These are phyloP conservation scores for Misgurnus mizolepis DNA, from an alignment of 2,113 vertebrate species.

Conservation along the genomic window DNA sequence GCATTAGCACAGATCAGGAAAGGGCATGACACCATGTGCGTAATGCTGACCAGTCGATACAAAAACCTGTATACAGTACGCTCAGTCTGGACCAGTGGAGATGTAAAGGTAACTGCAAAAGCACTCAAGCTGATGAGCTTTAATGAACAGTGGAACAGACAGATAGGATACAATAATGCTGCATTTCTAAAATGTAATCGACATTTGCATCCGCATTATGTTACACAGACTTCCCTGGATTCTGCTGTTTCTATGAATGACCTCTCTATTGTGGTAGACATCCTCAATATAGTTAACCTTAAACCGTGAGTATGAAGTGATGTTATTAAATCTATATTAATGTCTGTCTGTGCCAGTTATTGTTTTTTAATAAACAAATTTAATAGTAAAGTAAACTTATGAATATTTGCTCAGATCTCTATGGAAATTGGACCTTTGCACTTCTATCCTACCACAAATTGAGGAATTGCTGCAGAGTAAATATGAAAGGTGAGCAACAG, in stretches of 20 bases:
- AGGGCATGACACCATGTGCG: conserved; percentile 94
- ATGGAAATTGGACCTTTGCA: conserved; percentile 94
- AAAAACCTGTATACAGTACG: conserved; percentile 88
- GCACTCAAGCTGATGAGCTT: conserved; percentile 40
- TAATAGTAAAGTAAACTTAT: background rate
- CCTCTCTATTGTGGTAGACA: conserved; percentile 89
- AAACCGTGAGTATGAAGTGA: conserved; percentile 82
- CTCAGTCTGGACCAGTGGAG: conserved; percentile 80
- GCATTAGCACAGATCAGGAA: conserved; percentile 91
- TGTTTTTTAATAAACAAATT: background rate
- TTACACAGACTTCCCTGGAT: conserved; percentile 84
- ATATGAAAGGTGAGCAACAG: conserved; percentile 86
- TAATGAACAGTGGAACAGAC: conserved; percentile 2
- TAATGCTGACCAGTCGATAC: conserved; percentile 89
- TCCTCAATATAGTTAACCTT: conserved; percentile 94
- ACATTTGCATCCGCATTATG: background rate
- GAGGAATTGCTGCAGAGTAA: conserved; percentile 95
- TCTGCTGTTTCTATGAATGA: conserved; percentile 89
- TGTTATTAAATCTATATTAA: background rate
- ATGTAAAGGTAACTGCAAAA: conserved; percentile 81
- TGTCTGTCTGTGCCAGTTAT: background rate
- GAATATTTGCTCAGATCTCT: conserved; percentile 72
- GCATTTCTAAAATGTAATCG: conserved; percentile 5
- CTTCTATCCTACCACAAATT: conserved; percentile 86
- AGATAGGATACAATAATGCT: conserved; percentile 15